Conservation (phyloP, 2,113 vertebrate genomes). For the Heterochromis multidens region DNA sequence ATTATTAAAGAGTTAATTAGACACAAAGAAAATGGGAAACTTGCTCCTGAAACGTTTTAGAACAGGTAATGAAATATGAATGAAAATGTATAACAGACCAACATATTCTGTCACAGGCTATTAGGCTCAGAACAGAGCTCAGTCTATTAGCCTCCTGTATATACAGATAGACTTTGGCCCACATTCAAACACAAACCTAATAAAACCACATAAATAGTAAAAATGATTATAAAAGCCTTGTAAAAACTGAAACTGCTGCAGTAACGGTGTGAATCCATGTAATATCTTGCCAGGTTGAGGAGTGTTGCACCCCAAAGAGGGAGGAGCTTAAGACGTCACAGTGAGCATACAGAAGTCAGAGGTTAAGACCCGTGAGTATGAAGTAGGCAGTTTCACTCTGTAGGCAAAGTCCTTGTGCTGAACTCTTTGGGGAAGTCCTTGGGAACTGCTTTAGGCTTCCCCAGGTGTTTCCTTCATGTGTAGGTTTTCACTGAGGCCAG, state of each 20-base stretch:
- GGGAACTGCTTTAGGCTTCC: neutral
- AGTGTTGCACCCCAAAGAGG: neutral
- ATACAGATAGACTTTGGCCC: slow-evolving; percentile 10
- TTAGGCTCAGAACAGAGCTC: slow-evolving; percentile 9
- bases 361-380: slow-evolving; percentile 3
- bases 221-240: slow-evolving; percentile 35
- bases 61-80: slow-evolving; percentile 13
- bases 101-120: slow-evolving; percentile 10
- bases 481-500: slow-evolving; percentile 73
- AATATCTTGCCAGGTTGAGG: neutral
- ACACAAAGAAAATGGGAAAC: slow-evolving; percentile 27
- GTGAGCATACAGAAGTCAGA: slow-evolving; percentile 51
- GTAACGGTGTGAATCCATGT: neutral
- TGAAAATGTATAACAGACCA: neutral
- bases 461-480: slow-evolving; percentile 61
- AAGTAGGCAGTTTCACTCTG: slow-evolving; percentile 33
- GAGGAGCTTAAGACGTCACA: slow-evolving; percentile 55
- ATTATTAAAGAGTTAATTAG: slow-evolving; percentile 9
- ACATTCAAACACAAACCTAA: slow-evolving; percentile 27
- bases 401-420: slow-evolving; percentile 38
- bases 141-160: slow-evolving; percentile 15
- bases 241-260: slow-evolving; percentile 42
- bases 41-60: neutral
- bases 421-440: slow-evolving; percentile 13
- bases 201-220: slow-evolving; percentile 55